These are phyloP conservation scores for Ciona savignyi DNA, from an alignment of 23 tunicate genomes.

Conservation along the genomic window DNA sequence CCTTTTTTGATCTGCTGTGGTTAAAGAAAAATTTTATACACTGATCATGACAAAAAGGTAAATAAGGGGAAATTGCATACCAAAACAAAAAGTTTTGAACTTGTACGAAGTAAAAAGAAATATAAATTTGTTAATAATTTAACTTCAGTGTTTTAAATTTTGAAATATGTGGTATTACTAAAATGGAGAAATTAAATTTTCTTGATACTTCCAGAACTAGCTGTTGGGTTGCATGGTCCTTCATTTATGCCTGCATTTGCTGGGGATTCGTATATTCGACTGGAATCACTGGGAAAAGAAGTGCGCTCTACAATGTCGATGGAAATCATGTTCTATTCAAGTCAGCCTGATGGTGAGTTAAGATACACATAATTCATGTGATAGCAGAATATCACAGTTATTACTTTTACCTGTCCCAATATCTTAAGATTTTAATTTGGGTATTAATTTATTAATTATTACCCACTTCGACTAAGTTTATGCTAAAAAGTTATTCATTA, in stretches of 20 bases:
- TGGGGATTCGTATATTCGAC: conserved; percentile 56
- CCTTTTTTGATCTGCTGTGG: not conserved
- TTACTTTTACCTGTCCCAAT: no score
- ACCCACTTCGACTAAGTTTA: no score
- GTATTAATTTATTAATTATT: no score
- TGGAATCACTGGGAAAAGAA: conserved; percentile 22
- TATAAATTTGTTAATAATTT: no score
- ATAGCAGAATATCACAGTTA: no score
- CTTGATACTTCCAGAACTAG: conserved; percentile 1
- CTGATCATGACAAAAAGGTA: no score
- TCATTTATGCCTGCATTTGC: conserved; percentile 79
- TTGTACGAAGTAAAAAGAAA: no score
- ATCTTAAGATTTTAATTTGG: no score
- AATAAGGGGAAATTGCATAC: no score
- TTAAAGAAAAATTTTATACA: not conserved
- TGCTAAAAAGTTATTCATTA: no score
- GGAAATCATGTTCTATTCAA: conserved; percentile 53
- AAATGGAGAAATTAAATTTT: not conserved
- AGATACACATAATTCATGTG: no score
- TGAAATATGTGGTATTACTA: not conserved
- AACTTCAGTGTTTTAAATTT: not conserved
- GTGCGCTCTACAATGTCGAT: conserved; percentile 36
- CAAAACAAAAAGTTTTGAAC: no score
- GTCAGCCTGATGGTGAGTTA: conserved; percentile 45
- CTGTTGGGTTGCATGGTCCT: conserved; percentile 12